Conservation (phyloP, 2,888 invertebrate genomes). For the Drosophila helvetica region DNA sequence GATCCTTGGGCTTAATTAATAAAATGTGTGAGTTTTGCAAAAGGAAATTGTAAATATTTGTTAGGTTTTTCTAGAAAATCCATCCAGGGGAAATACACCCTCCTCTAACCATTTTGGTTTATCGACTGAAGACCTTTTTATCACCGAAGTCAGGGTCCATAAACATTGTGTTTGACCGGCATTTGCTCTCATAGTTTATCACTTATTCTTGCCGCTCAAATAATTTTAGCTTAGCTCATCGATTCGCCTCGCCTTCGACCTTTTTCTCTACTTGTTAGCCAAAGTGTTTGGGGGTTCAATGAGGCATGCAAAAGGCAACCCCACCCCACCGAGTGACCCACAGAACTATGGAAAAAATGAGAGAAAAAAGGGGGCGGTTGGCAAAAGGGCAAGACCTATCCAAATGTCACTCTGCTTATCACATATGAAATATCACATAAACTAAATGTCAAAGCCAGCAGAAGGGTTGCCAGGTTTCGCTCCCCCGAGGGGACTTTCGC, state of each 20-base stretch:
- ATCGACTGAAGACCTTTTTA: conserved; percentile 17
- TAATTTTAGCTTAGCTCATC: conserved; percentile 48
- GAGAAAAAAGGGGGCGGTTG: conserved; percentile 19
- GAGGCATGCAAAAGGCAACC: conserved; percentile 38
- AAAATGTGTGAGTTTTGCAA: conserved; percentile 1
- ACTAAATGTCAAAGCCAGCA: conserved; percentile 74
- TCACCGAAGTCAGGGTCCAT: conserved; percentile 14
- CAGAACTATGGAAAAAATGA: conserved; percentile 12
- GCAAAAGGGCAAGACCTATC: conserved; percentile 21
- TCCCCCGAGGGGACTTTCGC: conserved; percentile 4
- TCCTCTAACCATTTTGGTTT: background rate
- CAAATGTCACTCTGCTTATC: conserved; percentile 71
- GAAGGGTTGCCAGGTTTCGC: conserved; percentile 54
- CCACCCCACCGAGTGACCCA: conserved; percentile 31
- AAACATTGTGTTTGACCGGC: conserved; percentile 43
- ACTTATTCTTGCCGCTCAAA: conserved; percentile 44
- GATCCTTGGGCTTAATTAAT: conserved; percentile 9
- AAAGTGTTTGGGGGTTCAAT: conserved; percentile 22
- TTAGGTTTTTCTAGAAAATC: background rate
- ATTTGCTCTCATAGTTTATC: conserved; percentile 48
- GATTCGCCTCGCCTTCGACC: conserved; percentile 19
- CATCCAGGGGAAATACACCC: background rate
- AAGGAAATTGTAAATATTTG: background rate
- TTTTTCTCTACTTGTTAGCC: conserved; percentile 16
- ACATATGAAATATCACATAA: conserved; percentile 77